Evolutionary conservation across 2,797 vertebrate species (phyloP), one percentile per base, ranked within the genome.

Genomic region (Peromyscus attwateri): DNA sequence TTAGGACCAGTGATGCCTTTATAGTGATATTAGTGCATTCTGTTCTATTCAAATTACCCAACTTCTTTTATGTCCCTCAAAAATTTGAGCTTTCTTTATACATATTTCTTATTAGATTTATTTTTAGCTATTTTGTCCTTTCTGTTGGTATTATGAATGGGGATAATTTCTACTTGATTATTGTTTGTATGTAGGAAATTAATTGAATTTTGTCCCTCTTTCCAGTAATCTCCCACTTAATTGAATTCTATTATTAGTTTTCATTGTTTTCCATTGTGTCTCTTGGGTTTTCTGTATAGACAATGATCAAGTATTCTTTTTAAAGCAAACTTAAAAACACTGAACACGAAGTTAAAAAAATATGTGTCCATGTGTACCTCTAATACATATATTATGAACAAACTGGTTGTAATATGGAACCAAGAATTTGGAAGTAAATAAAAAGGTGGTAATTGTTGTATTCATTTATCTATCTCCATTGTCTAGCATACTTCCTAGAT

Each of bases 241-340:
- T 85, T 96, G 73, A 94, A 97, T 95, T 96, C 82, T 97, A 91
- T 97, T 97, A 96, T 94, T 96, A 97, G 81, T 97, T 95, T 82
- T 96, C 81, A 97, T 92, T 95, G 90, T 91, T 97, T 91, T 92
- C 60, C 40, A 84, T 62, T 96, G 75, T 95, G 70, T 94, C 70
- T 89, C 91, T 87, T 93, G 89, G 71, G 87, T 73, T 96, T 97
- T 96, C 43, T 96, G 46, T 79, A 77, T 52, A 90, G n/a, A 85
- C n/a, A 87, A 87, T 94, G 52, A 96, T 87, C 68, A 80, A 92
- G 23, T 95, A 71, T 46, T 93, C 52, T 91, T 96, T 83, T 92
- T 68, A 95, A 94, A 91, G 25, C 21, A 85, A 95, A 87, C 68
- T 94, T 94, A 95, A 88, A 92, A 62, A 91, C 89, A 82, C 27